Evolutionary conservation across 2,888 invertebrate genomes (phyloP), one percentile per base, ranked within the genome.

Genomic region (Orchesellides sinensis): DNA sequence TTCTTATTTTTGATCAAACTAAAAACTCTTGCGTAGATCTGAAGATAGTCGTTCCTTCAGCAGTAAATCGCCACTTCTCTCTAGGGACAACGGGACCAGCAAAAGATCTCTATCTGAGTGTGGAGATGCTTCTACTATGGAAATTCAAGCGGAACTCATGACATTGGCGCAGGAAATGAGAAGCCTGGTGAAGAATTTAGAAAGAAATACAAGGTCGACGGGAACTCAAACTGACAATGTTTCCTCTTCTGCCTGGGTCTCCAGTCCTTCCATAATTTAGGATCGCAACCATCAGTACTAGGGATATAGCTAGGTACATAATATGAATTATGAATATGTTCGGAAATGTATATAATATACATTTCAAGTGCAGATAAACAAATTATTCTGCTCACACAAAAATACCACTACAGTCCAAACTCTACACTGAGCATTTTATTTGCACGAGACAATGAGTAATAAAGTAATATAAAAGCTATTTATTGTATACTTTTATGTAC

Each of bases 41-140:
- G 88, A 87, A 75, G 87, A 87, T 82, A 87, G 87, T 79, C 86
- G 88, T 65, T 88, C 88, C 66, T 88, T 88, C 85, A 88, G 88
- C 77, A 87, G 87, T 78, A 88, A 88, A 83, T 88, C 88, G 52
- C 88, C 88, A 69, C 75, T 88, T 63, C 84, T 88, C 54, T 87
- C 87, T 61, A 83, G 88, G 49, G 88, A 88, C 35, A 88, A 88
- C 75, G 88, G 88, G 56, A 84, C 85, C 54, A 87, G 88, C 52
- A 88, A 88, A 65, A 72, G 88, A 66, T 88, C 88, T 17, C 72
- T 88, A 29, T 86, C 86, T 0, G 88, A 88, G 66, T 87, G 87
- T 52, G 88, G 87, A 19, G 87, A 88, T 63, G 85, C 86, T 2
- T 87, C 87, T 6, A 86, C 87, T 17, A 77, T 86, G 52, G 87